Evolutionary conservation across 2,113 vertebrate species (phyloP).

Genomic region (Dromas ardeola): DNA sequence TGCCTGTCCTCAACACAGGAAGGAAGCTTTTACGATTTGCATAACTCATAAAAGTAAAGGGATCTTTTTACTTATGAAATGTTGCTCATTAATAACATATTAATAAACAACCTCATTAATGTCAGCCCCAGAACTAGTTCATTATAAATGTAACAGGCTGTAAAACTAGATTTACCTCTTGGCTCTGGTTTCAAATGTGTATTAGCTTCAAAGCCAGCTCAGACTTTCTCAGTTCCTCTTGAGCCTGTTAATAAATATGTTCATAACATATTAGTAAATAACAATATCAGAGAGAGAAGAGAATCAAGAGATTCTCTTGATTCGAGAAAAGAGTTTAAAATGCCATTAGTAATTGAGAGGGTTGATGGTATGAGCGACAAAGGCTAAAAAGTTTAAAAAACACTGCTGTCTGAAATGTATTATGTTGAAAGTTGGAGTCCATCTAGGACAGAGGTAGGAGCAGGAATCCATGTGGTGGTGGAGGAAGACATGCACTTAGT

Average conservation of each 20-base stretch:
- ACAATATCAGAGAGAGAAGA: background rate
- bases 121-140: background rate
- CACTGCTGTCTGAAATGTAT: background rate
- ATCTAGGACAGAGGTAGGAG: background rate
- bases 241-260: background rate
- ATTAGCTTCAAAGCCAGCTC: background rate
- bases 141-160: background rate
- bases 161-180: background rate
- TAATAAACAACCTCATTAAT: background rate
- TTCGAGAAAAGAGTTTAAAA: background rate
- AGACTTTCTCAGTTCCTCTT: background rate
- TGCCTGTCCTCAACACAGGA: background rate
- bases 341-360: background rate
- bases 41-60: background rate
- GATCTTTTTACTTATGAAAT: background rate
- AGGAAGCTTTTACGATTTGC: background rate
- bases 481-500: background rate
- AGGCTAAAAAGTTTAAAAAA: background rate
- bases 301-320: background rate
- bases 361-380: background rate
- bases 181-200: background rate
- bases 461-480: background rate
- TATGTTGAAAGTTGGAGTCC: background rate
- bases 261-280: background rate
- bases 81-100: background rate